phyloP scores from a whole-genome alignment of 1,140 invertebrate species.

The Drosophila nasuta region DNA sequence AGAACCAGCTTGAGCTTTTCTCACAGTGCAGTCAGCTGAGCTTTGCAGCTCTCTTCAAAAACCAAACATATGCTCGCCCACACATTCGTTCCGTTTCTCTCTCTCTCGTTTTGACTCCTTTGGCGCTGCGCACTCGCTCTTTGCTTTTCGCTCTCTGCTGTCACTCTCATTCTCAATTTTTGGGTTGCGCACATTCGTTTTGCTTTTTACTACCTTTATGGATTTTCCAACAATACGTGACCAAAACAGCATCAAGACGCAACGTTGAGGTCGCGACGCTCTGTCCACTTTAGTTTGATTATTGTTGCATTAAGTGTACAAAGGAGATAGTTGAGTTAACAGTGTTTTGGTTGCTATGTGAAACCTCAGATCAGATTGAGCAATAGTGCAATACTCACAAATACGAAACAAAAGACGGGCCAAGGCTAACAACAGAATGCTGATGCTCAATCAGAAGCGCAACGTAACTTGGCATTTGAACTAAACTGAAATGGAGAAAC shows the following conservation, averaged over 20 bases:
- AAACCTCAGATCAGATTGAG: slow-evolving; percentile 35
- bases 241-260: slow-evolving; percentile 54
- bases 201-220: slow-evolving; percentile 51
- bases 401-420: slow-evolving; percentile 8
- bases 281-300: slow-evolving; percentile 11
- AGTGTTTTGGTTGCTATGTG: slow-evolving; percentile 43
- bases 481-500: neutral
- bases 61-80: neutral
- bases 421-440: slow-evolving; percentile 56
- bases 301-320: slow-evolving; percentile 6
- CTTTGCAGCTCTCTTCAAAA: neutral
- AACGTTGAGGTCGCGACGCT: neutral
- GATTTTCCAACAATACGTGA: slow-evolving; percentile 79
- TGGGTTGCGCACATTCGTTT: slow-evolving; percentile 28
- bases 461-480: slow-evolving; percentile 55
- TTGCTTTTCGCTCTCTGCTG: slow-evolving; percentile 26
- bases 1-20: neutral
- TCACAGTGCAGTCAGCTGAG: slow-evolving; percentile 15
- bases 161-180: slow-evolving; percentile 1
- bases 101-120: slow-evolving; percentile 13
- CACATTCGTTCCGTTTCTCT: neutral
- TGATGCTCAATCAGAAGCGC: slow-evolving; percentile 75
- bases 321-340: slow-evolving; percentile 24
- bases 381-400: slow-evolving; percentile 14
- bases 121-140: slow-evolving; percentile 7